Evolutionary conservation across 2,797 vertebrate species (phyloP), one percentile per base, ranked within the genome.

Genomic region (Acrossocheilus wenchowensis): DNA sequence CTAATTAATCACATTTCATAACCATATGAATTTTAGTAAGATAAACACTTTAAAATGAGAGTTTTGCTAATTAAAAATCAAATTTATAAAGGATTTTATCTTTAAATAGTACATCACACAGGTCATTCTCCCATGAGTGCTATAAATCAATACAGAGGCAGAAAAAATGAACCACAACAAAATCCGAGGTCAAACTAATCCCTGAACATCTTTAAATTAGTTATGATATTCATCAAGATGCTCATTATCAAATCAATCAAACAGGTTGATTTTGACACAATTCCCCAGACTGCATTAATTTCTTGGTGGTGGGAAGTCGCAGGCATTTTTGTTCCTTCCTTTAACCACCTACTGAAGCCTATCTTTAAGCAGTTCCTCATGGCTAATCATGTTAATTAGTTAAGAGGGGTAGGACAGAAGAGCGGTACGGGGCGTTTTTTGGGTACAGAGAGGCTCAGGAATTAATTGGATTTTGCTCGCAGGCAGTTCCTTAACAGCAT

Each of bases 321-420:
- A 79, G 48, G 36, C 12, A 45, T 81, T 66, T 79, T 87, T 5
- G 7, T 83, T 90, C 85, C 71, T 78, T 87, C 85, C 71, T 75
- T 83, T 50, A 87, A 83, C 79, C 87, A 83, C 36, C 74, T 80
- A 83, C 89, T 71, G 62, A 78, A 81, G 71, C 73, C 78, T 77
- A 69, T 87, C 79, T 87, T 89, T 87, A 86, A 89, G 87, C 86
- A 81, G 88, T 91, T 87, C 87, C 84, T 86, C 87, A 88, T 91
- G 89, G 89, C 88, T 91, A 87, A 89, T 90, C 86, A 83, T 89
- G 74, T 86, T 91, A 90, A 91, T 89, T 89, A 91, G 89, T 83
- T 84, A 86, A 86, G 84, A 82, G 84, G 84, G 87, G 80, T 85
- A 71, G 81, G 88, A 85, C 74, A 78, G 85, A 88, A 88, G 86